phyloP scores from a whole-genome alignment of 1,140 invertebrate species.

The Atta cephalotes region DNA sequence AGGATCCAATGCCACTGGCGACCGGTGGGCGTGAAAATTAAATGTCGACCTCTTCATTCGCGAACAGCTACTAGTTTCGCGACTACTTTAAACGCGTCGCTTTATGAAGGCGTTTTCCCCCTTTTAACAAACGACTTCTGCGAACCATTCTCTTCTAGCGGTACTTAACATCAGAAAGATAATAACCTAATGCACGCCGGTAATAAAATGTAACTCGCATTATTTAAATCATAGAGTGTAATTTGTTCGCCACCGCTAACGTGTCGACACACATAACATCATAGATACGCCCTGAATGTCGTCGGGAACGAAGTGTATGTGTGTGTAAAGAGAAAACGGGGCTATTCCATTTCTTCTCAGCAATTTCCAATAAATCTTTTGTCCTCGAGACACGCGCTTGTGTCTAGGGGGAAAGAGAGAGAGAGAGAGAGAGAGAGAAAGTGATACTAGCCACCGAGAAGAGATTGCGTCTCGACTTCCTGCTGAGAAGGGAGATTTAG shows the following conservation, averaged over 20 bases:
- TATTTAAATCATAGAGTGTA: constrained; percentile 75
- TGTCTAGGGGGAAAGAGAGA: constrained; percentile 73
- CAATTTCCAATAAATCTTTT: constrained; percentile 85
- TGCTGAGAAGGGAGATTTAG: constrained; percentile 83
- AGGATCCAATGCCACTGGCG: constrained; percentile 27
- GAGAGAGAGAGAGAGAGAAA: constrained; percentile 9
- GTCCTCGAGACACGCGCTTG: constrained; percentile 80
- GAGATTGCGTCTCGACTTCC: constrained; percentile 84
- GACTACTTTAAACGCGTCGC: constrained; percentile 46
- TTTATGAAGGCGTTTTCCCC: constrained; percentile 25
- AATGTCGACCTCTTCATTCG: constrained; percentile 52
- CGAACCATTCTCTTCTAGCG: constrained; percentile 44
- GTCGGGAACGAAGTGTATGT: constrained; percentile 3
- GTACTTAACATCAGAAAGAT: constrained; percentile 28
- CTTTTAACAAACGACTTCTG: constrained; percentile 46
- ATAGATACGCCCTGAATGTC: constrained; percentile 41
- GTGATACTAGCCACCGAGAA: constrained; percentile 59
- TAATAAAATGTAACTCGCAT: constrained; percentile 66
- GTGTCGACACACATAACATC: constrained; percentile 30
- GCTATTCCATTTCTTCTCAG: constrained; percentile 83
- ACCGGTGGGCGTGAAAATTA: constrained; percentile 58
- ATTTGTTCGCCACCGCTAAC: constrained; percentile 23
- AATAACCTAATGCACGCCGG: constrained; percentile 71
- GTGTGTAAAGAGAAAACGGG: constrained; percentile 45
- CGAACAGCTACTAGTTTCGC: constrained; percentile 27